Evolutionary conservation across 35 echinoderm and acorn worm genomes (phyloP), one percentile per base, ranked within the genome.

Genomic region (Lytechinus variegatus): DNA sequence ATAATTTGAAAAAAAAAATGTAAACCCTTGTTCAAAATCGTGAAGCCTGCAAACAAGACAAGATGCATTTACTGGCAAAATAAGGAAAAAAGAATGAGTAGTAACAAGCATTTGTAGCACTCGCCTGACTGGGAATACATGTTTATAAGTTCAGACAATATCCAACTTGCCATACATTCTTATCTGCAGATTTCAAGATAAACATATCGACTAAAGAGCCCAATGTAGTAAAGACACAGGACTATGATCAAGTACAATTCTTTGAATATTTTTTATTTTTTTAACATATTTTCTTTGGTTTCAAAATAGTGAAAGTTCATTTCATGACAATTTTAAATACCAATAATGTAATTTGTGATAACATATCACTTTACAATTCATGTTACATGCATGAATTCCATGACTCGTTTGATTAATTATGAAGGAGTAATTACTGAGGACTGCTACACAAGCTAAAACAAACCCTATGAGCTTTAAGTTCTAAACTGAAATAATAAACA

Each of bases 291-390:
- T 93, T 93, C 54, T 93, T 93, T 93, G 52, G 53, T 93, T 57
- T 93, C 92, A 93, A 93, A 93, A 93, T 93, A 93, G 92, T 93
- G 92, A 93, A 93, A 57, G 92, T 55, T 54, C 53, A 93, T 93
- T 93, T 93, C 92, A 93, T 57, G 55, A 93, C 92, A 56, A 93
- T 6, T 55, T 44, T 53, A 54, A 19, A 93, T 93, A 57, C 52
- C 52, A 90, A 27, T 28, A 52, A 54, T 55, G 92, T 57, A 27
- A 93, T 6, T 27, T 19, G 55, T 16, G 54, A 55, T 53, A 28
- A 93, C 53, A 28, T 93, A 93, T 93, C 28, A 5, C n/a, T 93
- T 54, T 93, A 55, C 92, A 93, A 57, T 93, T 27, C 92, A 93
- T 93, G 92, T 93, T 93, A 93, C 92, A 93, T 93, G 92, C 92